Percentiles rank a stretch among this genome's conserved stretches.
Evolutionary conservation across 2,113 vertebrate species (phyloP).

Genomic region (Lathamus discolor): DNA sequence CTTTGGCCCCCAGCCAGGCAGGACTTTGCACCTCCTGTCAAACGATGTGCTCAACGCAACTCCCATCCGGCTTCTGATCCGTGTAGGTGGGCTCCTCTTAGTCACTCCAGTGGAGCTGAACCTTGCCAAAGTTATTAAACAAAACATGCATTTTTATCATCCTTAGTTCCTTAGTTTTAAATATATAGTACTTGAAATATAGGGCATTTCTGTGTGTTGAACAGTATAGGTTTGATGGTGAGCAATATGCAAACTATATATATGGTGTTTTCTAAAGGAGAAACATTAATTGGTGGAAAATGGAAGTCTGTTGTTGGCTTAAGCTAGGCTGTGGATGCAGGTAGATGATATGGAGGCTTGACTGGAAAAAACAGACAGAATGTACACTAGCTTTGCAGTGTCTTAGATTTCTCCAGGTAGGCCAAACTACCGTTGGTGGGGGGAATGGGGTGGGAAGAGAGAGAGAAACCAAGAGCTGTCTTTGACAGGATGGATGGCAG

Average conservation of each 20-base stretch:
- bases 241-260: not conserved
- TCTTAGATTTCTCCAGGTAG: not conserved
- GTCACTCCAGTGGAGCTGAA: not conserved
- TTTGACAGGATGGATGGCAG: constrained; percentile 2
- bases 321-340: not conserved
- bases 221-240: not conserved
- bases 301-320: not conserved
- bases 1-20: constrained; percentile 6
- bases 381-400: not conserved
- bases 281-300: not conserved
- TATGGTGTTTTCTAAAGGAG: not conserved
- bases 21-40: constrained; percentile 7
- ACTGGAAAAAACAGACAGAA: not conserved
- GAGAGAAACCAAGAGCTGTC: not conserved
- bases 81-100: constrained; percentile 34
- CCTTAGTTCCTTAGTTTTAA: not conserved
- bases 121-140: not conserved
- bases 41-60: not conserved
- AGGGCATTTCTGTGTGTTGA: not conserved
- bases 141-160: not conserved
- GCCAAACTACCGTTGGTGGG: not conserved
- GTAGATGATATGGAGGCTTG: not conserved
- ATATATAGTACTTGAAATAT: not conserved
- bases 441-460: not conserved
- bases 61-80: not conserved